Conservation (phyloP, 2,888 invertebrate genomes). For the Caenorhabditis angaria region DNA sequence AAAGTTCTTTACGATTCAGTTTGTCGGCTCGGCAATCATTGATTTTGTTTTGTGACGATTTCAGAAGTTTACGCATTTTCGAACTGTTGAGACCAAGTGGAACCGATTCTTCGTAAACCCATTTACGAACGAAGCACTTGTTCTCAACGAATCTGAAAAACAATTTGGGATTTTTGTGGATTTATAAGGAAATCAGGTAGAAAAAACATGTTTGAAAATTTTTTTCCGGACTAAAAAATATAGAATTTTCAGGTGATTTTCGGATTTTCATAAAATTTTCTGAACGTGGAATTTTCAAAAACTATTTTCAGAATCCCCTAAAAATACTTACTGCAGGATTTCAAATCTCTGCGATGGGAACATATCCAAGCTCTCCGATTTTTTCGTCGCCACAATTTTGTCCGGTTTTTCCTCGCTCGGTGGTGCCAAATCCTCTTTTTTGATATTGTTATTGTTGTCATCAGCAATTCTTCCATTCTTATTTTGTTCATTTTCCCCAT, state of each 20-base stretch:
- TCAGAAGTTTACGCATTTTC: neutral
- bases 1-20: neutral
- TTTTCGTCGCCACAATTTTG: neutral
- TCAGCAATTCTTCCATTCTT: neutral
- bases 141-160: neutral
- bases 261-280: too few species aligned
- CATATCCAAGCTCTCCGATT: neutral
- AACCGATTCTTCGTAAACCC: neutral
- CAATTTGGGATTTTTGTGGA: too few species aligned
- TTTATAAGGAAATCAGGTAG: too few species aligned
- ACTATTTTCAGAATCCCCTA: too few species aligned
- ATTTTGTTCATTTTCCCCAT: neutral
- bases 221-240: too few species aligned
- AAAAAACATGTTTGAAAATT: too few species aligned
- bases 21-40: neutral
- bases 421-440: neutral
- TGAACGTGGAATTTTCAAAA: too few species aligned
- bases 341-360: neutral
- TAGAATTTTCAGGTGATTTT: too few species aligned
- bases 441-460: neutral
- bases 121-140: neutral
- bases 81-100: neutral
- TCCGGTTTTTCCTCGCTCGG: neutral
- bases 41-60: neutral
- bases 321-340: neutral